Percentiles rank a stretch among this genome's conserved stretches.
phyloP scores from a whole-genome alignment of 1,140 invertebrate genomes.

The Bombus waltoni region DNA sequence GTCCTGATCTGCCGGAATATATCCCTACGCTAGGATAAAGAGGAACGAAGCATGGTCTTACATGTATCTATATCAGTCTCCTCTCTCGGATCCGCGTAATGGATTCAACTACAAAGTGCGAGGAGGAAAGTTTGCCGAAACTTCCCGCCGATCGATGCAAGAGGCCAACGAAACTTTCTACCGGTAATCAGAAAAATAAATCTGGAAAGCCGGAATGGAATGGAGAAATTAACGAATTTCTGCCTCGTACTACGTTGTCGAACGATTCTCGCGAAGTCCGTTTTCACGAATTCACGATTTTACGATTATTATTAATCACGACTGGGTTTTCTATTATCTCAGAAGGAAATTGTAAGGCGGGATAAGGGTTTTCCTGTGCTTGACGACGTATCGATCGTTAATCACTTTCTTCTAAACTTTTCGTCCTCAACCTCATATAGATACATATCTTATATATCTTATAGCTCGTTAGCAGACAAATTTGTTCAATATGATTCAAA shows the following conservation, averaged over 20 bases:
- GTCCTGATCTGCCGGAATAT: constrained; percentile 23
- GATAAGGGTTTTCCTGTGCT: no score
- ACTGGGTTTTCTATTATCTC: not conserved
- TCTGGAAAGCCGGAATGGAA: not conserved
- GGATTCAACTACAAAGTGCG: constrained; percentile 38
- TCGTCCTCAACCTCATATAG: no score
- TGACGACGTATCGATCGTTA: not conserved
- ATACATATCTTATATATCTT: no score
- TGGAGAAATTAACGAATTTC: not conserved
- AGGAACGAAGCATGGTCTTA: constrained; percentile 19
- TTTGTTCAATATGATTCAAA: constrained; percentile 30
- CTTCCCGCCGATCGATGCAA: constrained; percentile 19
- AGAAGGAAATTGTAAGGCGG: not conserved
- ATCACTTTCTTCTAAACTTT: not conserved
- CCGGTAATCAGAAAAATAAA: constrained; percentile 48
- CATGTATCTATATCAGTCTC: constrained; percentile 39
- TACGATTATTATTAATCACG: not conserved
- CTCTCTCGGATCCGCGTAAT: constrained; percentile 32
- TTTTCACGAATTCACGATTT: not conserved
- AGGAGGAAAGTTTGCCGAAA: constrained; percentile 34
- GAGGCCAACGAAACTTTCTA: constrained; percentile 14
- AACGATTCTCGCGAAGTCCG: not conserved
- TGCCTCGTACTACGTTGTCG: not conserved
- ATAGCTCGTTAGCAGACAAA: constrained; percentile 31
- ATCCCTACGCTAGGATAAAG: constrained; percentile 7